These are phyloP conservation scores for Paguma larvata DNA, from an alignment of 2,797 vertebrate species.

Conservation along the genomic window DNA sequence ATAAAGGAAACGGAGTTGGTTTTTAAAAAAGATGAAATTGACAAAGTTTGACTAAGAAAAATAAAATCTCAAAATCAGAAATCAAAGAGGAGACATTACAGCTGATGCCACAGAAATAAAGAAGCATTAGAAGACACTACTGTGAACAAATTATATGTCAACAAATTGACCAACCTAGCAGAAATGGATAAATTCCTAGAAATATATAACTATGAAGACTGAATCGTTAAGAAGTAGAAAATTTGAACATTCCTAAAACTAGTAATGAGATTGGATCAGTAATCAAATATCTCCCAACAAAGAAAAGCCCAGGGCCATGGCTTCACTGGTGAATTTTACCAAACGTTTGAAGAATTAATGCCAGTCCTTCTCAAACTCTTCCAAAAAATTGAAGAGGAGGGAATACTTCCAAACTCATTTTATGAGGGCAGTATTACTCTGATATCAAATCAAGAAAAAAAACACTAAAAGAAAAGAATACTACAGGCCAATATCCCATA, in stretches of 20 bases:
- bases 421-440: not conserved
- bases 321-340: not conserved
- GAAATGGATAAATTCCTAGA: not conserved
- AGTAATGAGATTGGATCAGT: not conserved
- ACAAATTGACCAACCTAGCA: not conserved
- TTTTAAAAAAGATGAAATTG: not conserved
- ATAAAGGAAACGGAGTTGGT: not conserved
- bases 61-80: not conserved
- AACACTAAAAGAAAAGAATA: not conserved
- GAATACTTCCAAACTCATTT: not conserved
- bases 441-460: not conserved
- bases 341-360: conserved; percentile 5
- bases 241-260: not conserved
- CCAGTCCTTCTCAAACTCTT: not conserved
- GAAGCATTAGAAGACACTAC: not conserved
- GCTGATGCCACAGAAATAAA: not conserved
- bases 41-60: not conserved
- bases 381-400: not conserved
- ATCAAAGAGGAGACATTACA: not conserved
- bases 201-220: not conserved
- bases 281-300: not conserved
- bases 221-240: not conserved
- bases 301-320: not conserved
- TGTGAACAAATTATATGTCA: not conserved
- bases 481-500: not conserved